phyloP scores from a whole-genome alignment of 2,888 invertebrate genomes.

The Limulus polyphemus region DNA sequence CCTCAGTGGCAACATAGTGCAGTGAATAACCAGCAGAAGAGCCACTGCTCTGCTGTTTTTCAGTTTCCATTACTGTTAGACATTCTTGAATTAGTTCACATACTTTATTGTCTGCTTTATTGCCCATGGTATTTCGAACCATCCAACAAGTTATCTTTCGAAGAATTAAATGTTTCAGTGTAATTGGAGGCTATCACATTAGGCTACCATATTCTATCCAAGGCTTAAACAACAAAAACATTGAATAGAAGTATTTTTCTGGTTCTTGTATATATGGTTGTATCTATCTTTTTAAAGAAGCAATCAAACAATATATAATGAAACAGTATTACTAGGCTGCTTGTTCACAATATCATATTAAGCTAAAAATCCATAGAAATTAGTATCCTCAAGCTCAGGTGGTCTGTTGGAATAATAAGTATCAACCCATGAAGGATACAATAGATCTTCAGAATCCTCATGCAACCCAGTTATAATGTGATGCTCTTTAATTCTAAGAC shows the following conservation, averaged over 20 bases:
- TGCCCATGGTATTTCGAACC: too few species aligned
- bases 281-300: too few species aligned
- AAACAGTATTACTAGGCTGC: not conserved
- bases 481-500: not conserved
- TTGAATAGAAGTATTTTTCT: not conserved
- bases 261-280: too few species aligned
- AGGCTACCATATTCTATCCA: not conserved
- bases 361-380: not conserved
- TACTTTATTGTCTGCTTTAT: not conserved
- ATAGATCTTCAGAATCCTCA: not conserved
- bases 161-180: not conserved
- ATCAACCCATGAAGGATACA: not conserved
- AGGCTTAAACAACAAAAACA: constrained; percentile 1
- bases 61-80: too few species aligned
- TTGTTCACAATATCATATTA: not conserved
- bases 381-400: not conserved
- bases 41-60: too few species aligned
- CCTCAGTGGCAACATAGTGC: too few species aligned
- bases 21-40: too few species aligned
- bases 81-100: too few species aligned
- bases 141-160: not conserved
- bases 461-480: not conserved
- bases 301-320: too few species aligned
- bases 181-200: not conserved
- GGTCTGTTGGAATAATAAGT: not conserved